Evolutionary conservation across 1,140 invertebrate species (phyloP).

Genomic region (Riptortus pedestris): DNA sequence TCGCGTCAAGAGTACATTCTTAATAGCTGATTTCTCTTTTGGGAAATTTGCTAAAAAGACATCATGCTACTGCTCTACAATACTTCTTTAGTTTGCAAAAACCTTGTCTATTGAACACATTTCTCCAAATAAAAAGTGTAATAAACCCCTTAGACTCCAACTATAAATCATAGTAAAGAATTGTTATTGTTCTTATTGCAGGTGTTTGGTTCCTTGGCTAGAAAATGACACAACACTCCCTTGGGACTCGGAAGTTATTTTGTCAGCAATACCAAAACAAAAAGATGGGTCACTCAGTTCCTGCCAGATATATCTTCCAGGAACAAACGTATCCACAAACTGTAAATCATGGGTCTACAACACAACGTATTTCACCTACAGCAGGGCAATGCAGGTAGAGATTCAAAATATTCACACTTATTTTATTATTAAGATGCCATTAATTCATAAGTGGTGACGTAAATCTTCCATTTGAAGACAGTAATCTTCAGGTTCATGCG

Average conservation of each 20-base stretch:
- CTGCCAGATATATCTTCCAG: neutral
- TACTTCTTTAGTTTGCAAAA: too few relatives aligned
- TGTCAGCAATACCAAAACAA: neutral
- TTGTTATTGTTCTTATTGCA: neutral
- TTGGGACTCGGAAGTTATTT: neutral
- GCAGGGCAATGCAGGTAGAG: neutral
- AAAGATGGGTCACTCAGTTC: neutral
- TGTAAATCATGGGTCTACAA: neutral
- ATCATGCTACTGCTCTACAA: too few relatives aligned
- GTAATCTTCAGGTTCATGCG: neutral
- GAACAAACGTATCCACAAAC: neutral
- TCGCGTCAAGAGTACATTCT: too few relatives aligned
- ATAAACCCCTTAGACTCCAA: too few relatives aligned
- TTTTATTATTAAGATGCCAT: neutral
- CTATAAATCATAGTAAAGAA: too few relatives aligned
- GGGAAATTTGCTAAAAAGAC: too few relatives aligned
- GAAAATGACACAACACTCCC: neutral
- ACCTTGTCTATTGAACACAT: too few relatives aligned
- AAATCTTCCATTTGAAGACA: neutral
- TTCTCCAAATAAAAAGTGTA: too few relatives aligned
- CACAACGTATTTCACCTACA: neutral
- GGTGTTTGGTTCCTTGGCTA: neutral
- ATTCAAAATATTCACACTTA: neutral
- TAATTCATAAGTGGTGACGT: neutral
- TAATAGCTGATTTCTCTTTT: too few relatives aligned